Evolutionary conservation across 2,113 vertebrate genomes (phyloP).

Genomic region (Lophotis ruficrista): DNA sequence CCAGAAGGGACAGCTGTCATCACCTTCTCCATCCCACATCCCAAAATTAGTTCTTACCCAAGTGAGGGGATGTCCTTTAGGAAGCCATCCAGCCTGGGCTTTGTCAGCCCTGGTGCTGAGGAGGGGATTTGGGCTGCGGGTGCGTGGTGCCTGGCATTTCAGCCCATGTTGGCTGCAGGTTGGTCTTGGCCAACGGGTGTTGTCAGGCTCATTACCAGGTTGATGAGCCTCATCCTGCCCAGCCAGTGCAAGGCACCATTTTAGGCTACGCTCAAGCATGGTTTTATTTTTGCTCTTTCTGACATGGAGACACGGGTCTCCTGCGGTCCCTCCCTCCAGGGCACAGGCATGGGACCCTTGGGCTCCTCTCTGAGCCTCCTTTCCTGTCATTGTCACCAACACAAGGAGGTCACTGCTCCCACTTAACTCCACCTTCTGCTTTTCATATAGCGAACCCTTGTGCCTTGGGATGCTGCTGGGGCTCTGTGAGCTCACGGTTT

Average conservation of each 20-base stretch:
- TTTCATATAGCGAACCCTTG: background rate
- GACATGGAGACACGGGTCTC: background rate
- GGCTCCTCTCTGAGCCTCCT: background rate
- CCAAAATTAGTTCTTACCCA: background rate
- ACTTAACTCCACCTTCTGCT: background rate
- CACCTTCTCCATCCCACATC: background rate
- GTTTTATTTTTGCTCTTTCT: background rate
- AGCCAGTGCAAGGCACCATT: background rate
- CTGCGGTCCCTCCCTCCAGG: background rate
- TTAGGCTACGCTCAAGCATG: background rate
- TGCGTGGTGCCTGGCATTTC: fast-evolving
- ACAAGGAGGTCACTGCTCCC: background rate
- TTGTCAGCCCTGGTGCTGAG: background rate
- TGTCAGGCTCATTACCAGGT: background rate
- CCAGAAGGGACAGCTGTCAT: background rate
- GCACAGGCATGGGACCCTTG: background rate
- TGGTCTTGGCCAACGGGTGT: background rate
- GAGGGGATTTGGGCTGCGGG: background rate
- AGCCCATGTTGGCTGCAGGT: background rate
- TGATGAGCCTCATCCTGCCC: background rate
- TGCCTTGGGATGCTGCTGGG: background rate
- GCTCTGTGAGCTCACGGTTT: background rate
- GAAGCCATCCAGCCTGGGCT: background rate
- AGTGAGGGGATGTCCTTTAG: background rate
- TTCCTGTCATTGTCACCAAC: background rate